Percentiles rank a stretch among this genome's conserved stretches.
phyloP scores from a whole-genome alignment of 2,888 invertebrate genomes.

The Amblyteles armatorius region DNA sequence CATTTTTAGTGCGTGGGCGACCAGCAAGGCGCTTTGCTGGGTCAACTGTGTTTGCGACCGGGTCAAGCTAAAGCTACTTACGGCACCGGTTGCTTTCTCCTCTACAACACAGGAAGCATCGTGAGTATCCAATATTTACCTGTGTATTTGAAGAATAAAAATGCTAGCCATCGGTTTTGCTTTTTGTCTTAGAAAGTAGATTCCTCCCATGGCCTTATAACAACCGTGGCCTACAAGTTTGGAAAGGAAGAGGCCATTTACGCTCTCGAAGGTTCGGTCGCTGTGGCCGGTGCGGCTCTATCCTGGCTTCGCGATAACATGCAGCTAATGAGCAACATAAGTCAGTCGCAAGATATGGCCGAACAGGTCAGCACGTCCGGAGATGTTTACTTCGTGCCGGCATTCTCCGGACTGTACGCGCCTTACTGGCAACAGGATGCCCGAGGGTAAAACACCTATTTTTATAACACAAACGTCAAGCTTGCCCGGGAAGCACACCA shows the following conservation, averaged over 20 bases:
- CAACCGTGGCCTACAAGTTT: constrained; percentile 96
- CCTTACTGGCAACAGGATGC: constrained; percentile 98
- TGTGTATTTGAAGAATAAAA: background rate
- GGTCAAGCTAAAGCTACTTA: constrained; percentile 98
- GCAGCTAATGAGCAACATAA: constrained; percentile 89
- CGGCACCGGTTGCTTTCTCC: constrained; percentile 97
- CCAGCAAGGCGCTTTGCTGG: constrained; percentile 97
- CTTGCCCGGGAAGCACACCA: too few species aligned
- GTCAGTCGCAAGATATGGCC: constrained; percentile 89
- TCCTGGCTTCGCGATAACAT: constrained; percentile 96
- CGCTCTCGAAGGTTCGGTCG: constrained; percentile 96
- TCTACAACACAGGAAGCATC: constrained; percentile 95
- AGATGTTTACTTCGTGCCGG: constrained; percentile 98
- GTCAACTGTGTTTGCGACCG: constrained; percentile 94
- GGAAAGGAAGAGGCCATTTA: constrained; percentile 92
- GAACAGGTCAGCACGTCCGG: constrained; percentile 88
- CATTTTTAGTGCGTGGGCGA: constrained; percentile 93
- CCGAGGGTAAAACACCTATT: constrained; percentile 86
- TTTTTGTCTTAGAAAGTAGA: constrained; percentile 88
- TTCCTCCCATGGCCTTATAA: constrained; percentile 94
- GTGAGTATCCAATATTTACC: constrained; percentile 82
- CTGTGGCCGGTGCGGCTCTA: constrained; percentile 94
- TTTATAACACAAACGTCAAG: background rate
- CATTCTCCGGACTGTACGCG: constrained; percentile 97
- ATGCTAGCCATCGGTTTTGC: constrained; percentile 37